These are phyloP conservation scores for Anguilla pacifica DNA, from an alignment of 2,797 vertebrate genomes.

Conservation along the genomic window DNA sequence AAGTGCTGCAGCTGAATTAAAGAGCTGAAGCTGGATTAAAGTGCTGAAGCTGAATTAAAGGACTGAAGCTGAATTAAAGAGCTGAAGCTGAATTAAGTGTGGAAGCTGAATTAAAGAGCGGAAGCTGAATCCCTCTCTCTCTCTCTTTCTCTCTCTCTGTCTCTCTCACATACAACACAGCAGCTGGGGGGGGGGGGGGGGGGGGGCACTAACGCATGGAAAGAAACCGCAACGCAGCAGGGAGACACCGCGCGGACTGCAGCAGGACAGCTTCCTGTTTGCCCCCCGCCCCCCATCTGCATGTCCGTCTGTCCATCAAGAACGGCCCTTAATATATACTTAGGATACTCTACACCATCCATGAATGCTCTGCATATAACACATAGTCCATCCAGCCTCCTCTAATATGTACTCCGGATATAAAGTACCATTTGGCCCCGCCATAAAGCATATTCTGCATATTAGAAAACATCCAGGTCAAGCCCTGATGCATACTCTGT, in stretches of 20 bases:
- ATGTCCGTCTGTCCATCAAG: not conserved
- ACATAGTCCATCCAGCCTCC: not conserved
- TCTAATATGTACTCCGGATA: not conserved
- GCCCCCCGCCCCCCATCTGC: not conserved
- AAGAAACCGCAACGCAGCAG: not conserved
- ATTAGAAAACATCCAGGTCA: not conserved
- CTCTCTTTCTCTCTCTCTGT: constrained; percentile 5
- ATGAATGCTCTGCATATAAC: not conserved
- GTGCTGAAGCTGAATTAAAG: too few relatives aligned
- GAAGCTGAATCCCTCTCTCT: constrained; percentile 13
- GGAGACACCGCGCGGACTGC: not conserved
- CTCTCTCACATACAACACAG: not conserved
- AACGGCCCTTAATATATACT: not conserved
- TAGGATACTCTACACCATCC: not conserved
- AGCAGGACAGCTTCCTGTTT: not conserved
- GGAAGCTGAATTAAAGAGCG: not conserved
- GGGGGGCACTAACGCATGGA: not conserved
- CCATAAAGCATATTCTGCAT: not conserved
- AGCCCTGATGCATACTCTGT: not conserved
- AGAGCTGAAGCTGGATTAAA: too few relatives aligned
- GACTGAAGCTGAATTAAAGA: constrained; percentile 46
- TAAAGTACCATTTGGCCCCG: not conserved
- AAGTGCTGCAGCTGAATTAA: too few relatives aligned
- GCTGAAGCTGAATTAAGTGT: constrained; percentile 16
- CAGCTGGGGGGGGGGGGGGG: too few relatives aligned